Evolutionary conservation across 2,113 vertebrate genomes (phyloP).

Genomic region (Cranoglanis bouderius): DNA sequence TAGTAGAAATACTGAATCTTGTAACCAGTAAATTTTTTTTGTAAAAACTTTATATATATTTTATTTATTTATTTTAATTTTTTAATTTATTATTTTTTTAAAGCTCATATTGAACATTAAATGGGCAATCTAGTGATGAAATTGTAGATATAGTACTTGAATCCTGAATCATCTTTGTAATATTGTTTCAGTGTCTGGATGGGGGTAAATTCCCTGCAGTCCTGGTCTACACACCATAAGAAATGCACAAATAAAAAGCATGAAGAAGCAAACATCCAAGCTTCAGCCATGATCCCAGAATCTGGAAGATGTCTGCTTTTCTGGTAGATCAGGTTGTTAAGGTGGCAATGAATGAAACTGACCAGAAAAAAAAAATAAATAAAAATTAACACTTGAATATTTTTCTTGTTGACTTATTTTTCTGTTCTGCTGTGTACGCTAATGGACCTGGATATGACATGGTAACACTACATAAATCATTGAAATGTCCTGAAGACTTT

Average conservation of each 20-base stretch:
- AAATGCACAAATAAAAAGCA: neutral
- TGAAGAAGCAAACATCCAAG: neutral
- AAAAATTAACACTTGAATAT: neutral
- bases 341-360: neutral
- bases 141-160: neutral
- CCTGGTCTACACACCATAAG: neutral
- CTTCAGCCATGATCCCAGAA: neutral
- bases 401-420: neutral
- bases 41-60: too few relatives aligned
- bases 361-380: neutral
- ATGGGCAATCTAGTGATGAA: neutral
- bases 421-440: neutral
- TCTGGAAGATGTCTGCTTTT: neutral
- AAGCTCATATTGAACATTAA: neutral
- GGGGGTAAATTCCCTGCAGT: neutral
- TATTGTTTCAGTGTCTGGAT: constrained; percentile 28
- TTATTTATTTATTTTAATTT: too few relatives aligned
- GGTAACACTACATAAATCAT: neutral
- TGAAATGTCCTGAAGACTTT: neutral
- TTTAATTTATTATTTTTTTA: too few relatives aligned
- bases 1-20: neutral
- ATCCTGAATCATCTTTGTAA: neutral
- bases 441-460: neutral
- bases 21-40: neutral
- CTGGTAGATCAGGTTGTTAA: neutral